A percentile compares a stretch with the other conserved stretches of the same genome.
phyloP scores from a whole-genome alignment of 2,797 vertebrate genomes.

The Pseudochirops corinnae region DNA sequence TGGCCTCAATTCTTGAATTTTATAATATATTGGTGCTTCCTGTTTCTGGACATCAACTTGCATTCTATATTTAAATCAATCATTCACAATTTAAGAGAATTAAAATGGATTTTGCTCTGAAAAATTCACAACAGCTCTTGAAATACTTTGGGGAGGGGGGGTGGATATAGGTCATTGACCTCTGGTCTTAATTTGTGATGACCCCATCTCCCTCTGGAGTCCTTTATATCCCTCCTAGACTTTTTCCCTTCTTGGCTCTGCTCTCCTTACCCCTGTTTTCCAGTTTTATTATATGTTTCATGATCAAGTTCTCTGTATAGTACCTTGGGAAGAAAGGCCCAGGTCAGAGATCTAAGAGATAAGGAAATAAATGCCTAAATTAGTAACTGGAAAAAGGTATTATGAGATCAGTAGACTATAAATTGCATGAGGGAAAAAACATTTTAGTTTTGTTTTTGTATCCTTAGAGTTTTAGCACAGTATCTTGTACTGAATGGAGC shows the following conservation, averaged over 20 bases:
- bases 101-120: not conserved
- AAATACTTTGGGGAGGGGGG: not conserved
- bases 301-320: not conserved
- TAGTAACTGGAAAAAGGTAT: not conserved
- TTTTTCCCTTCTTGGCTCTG: not conserved
- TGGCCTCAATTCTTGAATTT: not conserved
- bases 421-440: not conserved
- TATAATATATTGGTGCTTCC: not conserved
- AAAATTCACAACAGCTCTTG: not conserved
- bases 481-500: not conserved
- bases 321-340: not conserved
- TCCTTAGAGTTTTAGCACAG: not conserved
- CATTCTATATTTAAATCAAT: not conserved
- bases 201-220: not conserved
- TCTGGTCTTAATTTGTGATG: not conserved
- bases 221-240: not conserved
- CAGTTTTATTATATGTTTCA: not conserved
- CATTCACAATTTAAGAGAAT: not conserved
- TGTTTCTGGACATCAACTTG: not conserved
- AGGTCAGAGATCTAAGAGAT: not conserved
- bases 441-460: not conserved
- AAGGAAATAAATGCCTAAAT: not conserved
- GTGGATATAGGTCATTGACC: not conserved
- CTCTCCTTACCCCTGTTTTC: not conserved
- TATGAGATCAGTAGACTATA: not conserved